Percentiles rank a stretch among this genome's conserved stretches.
Conservation (phyloP, 2,888 invertebrate genomes). For the Parthenolecanium corni region DNA sequence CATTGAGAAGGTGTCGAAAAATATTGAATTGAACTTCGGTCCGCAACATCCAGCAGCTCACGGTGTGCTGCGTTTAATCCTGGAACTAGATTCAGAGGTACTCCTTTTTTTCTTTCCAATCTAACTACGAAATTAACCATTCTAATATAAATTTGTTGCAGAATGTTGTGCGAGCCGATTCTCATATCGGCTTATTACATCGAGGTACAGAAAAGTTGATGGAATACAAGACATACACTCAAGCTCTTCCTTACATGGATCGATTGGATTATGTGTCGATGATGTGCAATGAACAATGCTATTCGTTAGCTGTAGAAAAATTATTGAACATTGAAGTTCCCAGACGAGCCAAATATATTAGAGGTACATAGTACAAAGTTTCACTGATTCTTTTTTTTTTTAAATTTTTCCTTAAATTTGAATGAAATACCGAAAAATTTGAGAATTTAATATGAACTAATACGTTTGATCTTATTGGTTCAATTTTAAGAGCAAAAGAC, state of each 20-base stretch:
- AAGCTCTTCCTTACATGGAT: conserved; percentile 96
- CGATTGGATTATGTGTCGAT: conserved; percentile 96
- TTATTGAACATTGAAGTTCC: conserved; percentile 91
- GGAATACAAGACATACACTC: conserved; percentile 96
- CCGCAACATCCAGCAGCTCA: conserved; percentile 93
- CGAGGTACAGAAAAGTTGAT: conserved; percentile 96
- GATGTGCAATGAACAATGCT: conserved; percentile 99
- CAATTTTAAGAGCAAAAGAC: too few relatives aligned
- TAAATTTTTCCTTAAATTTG: too few relatives aligned
- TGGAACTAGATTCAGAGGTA: conserved; percentile 76
- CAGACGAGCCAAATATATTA: conserved; percentile 83
- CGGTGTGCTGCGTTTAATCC: conserved; percentile 72
- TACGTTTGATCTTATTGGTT: too few relatives aligned
- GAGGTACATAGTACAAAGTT: conserved; percentile 54
- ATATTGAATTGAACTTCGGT: conserved; percentile 78
- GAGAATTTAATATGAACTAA: too few relatives aligned
- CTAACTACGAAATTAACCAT: conserved; percentile 14
- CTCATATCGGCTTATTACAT: conserved; percentile 94
- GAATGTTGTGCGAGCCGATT: conserved; percentile 78
- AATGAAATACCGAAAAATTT: too few relatives aligned
- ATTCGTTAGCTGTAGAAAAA: conserved; percentile 90
- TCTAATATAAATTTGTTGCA: conserved; percentile 38
- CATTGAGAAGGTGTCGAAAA: conserved; percentile 68
- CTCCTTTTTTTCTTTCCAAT: not conserved
- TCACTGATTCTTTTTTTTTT: too few relatives aligned